These are phyloP conservation scores for Merodon equestris DNA, from an alignment of 2,888 invertebrate genomes.

Conservation along the genomic window DNA sequence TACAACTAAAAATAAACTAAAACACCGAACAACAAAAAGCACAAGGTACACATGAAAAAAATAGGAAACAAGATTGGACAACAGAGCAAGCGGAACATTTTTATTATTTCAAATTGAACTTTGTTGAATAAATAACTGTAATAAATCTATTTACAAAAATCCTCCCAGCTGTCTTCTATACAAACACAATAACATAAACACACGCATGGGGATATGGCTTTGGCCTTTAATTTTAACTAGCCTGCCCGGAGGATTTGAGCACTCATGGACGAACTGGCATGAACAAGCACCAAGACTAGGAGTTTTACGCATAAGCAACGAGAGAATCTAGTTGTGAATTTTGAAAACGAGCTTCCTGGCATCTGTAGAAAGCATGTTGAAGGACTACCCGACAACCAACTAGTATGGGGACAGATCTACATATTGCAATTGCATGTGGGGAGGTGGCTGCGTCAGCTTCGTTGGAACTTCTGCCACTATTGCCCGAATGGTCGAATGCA, in stretches of 20 bases:
- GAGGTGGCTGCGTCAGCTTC: too few species aligned
- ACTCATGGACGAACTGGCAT: too few species aligned
- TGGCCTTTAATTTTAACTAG: slow-evolving; percentile 11
- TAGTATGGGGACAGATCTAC: too few species aligned
- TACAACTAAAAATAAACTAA: too few species aligned
- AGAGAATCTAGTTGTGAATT: slow-evolving; percentile 63
- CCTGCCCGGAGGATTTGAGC: slow-evolving; percentile 22
- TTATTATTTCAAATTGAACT: slow-evolving; percentile 60
- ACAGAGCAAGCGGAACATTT: slow-evolving; percentile 26
- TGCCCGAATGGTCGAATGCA: slow-evolving; percentile 49
- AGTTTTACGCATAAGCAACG: neutral
- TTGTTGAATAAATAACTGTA: slow-evolving; percentile 62
- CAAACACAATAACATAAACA: neutral
- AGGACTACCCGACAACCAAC: slow-evolving; percentile 25
- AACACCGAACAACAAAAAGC: slow-evolving; percentile 23
- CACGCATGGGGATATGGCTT: neutral
- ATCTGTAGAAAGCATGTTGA: slow-evolving; percentile 56
- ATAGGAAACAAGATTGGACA: slow-evolving; percentile 1
- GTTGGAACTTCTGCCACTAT: slow-evolving; percentile 16
- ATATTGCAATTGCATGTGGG: slow-evolving; percentile 27
- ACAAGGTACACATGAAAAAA: slow-evolving; percentile 2
- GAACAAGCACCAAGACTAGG: slow-evolving; percentile 3
- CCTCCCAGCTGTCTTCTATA: slow-evolving; percentile 5
- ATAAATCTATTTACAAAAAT: slow-evolving; percentile 62
- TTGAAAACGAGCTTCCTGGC: slow-evolving; percentile 63